phyloP scores from a whole-genome alignment of 2,888 invertebrate species.

The Thysanoteuthis rhombus region DNA sequence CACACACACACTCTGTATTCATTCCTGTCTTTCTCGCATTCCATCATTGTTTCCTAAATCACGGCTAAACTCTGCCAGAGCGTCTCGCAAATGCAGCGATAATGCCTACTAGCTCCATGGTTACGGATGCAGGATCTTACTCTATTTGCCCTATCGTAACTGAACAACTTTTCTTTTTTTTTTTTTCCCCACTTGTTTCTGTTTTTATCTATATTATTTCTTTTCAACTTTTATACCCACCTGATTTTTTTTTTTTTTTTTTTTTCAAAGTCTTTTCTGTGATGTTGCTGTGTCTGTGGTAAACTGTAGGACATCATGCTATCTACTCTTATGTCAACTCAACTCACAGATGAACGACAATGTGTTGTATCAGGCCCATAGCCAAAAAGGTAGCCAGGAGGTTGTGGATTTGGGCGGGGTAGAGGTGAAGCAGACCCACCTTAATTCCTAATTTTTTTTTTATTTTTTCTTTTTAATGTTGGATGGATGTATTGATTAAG shows the following conservation, averaged over 20 bases:
- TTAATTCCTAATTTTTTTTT: too few relatives aligned
- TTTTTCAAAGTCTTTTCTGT: not conserved
- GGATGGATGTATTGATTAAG: too few relatives aligned
- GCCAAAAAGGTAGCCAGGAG: not conserved
- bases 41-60: not conserved
- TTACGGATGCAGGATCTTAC: not conserved
- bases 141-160: not conserved
- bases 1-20: not conserved
- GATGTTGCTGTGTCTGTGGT: conserved; percentile 13
- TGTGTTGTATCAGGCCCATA: not conserved
- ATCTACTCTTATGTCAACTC: not conserved
- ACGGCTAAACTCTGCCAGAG: not conserved
- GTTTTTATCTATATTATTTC: not conserved
- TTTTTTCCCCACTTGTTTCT: too few relatives aligned
- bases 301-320: conserved; percentile 19
- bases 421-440: not conserved
- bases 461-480: too few relatives aligned
- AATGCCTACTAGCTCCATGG: not conserved
- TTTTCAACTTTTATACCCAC: not conserved
- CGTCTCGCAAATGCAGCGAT: not conserved
- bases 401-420: not conserved
- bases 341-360: conserved; percentile 16
- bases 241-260: too few relatives aligned
- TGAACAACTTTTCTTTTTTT: not conserved
- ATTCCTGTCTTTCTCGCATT: not conserved